A percentile compares a stretch with the other conserved stretches of the same genome.
phyloP scores from a whole-genome alignment of 2,113 vertebrate genomes.

The Phasianus colchicus region DNA sequence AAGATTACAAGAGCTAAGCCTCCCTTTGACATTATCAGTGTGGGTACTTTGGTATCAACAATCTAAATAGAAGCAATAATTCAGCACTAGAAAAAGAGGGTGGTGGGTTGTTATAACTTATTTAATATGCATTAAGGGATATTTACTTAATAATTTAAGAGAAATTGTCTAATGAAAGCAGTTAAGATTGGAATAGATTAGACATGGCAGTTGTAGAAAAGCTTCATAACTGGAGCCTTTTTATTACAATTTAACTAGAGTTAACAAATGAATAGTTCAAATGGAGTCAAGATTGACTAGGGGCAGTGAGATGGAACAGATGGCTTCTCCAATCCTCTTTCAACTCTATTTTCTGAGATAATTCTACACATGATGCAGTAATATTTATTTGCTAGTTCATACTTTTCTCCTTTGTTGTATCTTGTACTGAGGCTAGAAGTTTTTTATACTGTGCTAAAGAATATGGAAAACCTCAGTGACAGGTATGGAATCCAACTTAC shows the following conservation, averaged over 20 bases:
- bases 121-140: slow-evolving; percentile 29
- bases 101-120: neutral
- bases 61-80: slow-evolving; percentile 25
- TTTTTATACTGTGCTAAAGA: neutral
- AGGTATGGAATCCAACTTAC: neutral
- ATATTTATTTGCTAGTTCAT: neutral
- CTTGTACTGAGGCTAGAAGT: neutral
- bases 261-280: neutral
- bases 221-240: neutral
- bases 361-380: neutral
- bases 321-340: neutral
- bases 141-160: neutral
- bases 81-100: neutral
- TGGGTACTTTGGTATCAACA: neutral
- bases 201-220: neutral
- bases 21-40: neutral
- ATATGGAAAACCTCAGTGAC: neutral
- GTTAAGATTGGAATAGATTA: slow-evolving; percentile 2
- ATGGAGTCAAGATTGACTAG: neutral
- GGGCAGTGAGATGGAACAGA: neutral
- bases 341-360: neutral
- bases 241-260: neutral
- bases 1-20: slow-evolving; percentile 7
- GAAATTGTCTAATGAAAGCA: neutral
- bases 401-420: neutral